Conservation (phyloP, 92 coral and sea anemone genomes). For the Meandrina meandrites region DNA sequence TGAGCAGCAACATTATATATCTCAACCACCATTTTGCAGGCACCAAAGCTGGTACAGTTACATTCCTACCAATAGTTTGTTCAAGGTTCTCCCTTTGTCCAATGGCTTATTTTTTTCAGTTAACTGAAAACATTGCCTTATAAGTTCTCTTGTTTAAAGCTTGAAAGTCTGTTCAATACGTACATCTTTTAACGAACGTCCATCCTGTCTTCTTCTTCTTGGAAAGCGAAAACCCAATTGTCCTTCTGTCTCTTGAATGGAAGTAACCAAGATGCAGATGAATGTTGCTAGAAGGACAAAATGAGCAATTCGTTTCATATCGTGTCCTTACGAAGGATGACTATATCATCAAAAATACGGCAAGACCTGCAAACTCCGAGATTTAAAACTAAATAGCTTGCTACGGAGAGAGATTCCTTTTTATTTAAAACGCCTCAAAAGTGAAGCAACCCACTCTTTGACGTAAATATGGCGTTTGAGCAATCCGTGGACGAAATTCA, state of each 20-base stretch:
- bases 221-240: neutral
- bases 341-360: neutral
- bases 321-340: neutral
- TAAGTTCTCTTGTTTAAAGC: too few relatives aligned
- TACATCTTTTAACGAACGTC: neutral
- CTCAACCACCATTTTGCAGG: too few relatives aligned
- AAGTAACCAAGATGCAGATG: neutral
- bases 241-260: neutral
- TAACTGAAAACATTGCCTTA: too few relatives aligned
- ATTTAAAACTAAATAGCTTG: neutral
- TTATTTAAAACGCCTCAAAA: neutral
- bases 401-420: neutral
- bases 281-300: neutral
- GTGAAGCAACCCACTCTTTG: neutral
- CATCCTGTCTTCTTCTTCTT: neutral
- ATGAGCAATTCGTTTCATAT: neutral
- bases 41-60: too few relatives aligned
- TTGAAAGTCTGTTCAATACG: neutral
- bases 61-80: too few relatives aligned
- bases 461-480: neutral
- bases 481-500: neutral
- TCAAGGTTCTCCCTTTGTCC: too few relatives aligned
- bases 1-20: too few relatives aligned
- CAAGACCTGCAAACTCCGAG: neutral
- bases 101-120: too few relatives aligned